These are phyloP conservation scores for Papilio dardanus DNA, from an alignment of 1,140 invertebrate genomes.

Conservation along the genomic window DNA sequence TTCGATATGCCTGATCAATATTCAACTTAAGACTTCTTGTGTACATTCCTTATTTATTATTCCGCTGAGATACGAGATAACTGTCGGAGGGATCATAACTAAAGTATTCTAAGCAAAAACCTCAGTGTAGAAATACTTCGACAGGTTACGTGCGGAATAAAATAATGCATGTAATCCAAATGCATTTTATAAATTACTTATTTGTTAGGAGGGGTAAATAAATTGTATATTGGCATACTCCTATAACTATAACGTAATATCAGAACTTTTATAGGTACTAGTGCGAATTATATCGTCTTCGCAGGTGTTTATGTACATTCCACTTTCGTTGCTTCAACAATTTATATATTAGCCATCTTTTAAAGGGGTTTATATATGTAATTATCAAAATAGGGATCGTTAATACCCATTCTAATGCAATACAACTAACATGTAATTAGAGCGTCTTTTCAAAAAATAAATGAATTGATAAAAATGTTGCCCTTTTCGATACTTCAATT, in stretches of 20 bases:
- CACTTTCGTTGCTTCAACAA: too few relatives aligned
- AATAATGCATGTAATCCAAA: neutral
- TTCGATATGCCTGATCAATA: constrained; percentile 66
- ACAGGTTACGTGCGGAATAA: neutral
- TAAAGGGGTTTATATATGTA: too few relatives aligned
- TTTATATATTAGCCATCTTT: too few relatives aligned
- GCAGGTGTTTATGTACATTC: too few relatives aligned
- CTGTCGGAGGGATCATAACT: constrained; percentile 19
- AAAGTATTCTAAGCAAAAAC: constrained; percentile 3
- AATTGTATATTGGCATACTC: neutral
- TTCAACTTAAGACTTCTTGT: constrained; percentile 63
- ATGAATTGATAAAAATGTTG: neutral
- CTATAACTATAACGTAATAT: neutral
- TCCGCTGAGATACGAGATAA: constrained; percentile 8
- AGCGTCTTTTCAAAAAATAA: neutral
- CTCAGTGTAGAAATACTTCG: neutral
- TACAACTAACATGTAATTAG: neutral
- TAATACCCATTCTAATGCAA: neutral
- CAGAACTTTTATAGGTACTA: too few relatives aligned
- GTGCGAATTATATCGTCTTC: too few relatives aligned
- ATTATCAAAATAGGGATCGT: neutral
- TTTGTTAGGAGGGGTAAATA: neutral
- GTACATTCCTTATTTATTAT: constrained; percentile 46
- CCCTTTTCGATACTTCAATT: constrained; percentile 5
- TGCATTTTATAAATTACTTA: neutral